Evolutionary conservation across 2,888 invertebrate species (phyloP).

Genomic region (Xanthorhoe spadicearia): DNA sequence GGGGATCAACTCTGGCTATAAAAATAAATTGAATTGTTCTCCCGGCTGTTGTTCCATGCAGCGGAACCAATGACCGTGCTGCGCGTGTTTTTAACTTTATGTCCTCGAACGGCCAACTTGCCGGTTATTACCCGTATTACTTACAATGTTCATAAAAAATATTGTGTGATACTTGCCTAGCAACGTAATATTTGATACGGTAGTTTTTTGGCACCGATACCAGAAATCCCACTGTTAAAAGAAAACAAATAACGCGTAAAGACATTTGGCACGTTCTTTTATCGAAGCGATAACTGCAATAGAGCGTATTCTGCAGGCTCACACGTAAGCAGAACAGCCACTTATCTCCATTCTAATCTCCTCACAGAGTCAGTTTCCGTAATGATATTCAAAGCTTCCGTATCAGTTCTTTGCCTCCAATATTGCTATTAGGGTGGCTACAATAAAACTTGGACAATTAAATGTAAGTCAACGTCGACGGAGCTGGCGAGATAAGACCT

Average conservation of each 20-base stretch:
- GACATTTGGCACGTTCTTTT: conserved; percentile 42
- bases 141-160: conserved; percentile 36
- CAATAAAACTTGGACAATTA: conserved; percentile 83
- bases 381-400: conserved; percentile 61
- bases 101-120: conserved; percentile 54
- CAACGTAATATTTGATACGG: neutral
- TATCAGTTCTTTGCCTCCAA: conserved; percentile 67
- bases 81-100: conserved; percentile 67
- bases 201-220: conserved; percentile 32
- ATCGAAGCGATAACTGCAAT: conserved; percentile 42
- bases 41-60: conserved; percentile 67
- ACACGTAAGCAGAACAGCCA: conserved; percentile 41
- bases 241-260: conserved; percentile 36
- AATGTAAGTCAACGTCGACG: conserved; percentile 76
- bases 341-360: conserved; percentile 45
- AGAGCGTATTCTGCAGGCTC: conserved; percentile 40
- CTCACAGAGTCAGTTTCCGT: conserved; percentile 51
- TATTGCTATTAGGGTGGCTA: conserved; percentile 74
- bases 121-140: conserved; percentile 47
- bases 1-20: conserved; percentile 76
- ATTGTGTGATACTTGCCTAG: conserved; percentile 9
- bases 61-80: conserved; percentile 60
- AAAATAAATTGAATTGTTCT: conserved; percentile 83
- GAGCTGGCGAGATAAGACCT: conserved; percentile 76
- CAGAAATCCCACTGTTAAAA: conserved; percentile 15